Conservation (phyloP, 2,113 vertebrate genomes). For the Ophiodon elongatus region DNA sequence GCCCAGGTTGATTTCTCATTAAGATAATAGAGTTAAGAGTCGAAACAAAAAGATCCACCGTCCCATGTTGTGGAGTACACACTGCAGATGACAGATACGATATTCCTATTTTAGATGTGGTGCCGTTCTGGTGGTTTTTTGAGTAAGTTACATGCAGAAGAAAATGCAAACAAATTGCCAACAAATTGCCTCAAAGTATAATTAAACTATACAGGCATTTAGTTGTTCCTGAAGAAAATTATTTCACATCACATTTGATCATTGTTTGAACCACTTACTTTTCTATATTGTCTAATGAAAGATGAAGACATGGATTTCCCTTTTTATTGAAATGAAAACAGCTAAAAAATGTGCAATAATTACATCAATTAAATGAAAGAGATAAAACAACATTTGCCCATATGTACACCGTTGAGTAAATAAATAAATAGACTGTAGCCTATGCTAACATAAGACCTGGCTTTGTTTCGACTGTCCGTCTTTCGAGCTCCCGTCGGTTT, state of each 20-base stretch:
- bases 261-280: not conserved
- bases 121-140: not conserved
- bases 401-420: not conserved
- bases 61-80: not conserved
- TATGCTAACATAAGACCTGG: not conserved
- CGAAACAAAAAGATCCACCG: not conserved
- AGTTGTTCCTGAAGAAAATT: not conserved
- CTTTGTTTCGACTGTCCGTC: not conserved
- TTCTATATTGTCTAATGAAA: not conserved
- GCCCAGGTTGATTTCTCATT: constrained; percentile 26
- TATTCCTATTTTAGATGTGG: not conserved
- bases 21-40: not conserved
- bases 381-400: not conserved
- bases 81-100: not conserved
- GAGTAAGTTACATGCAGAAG: not conserved
- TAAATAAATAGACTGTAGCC: not conserved
- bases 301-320: not conserved
- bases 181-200: not conserved
- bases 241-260: not conserved
- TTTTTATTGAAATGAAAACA: not conserved
- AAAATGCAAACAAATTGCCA: too few species aligned
- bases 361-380: not conserved
- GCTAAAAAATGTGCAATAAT: not conserved
- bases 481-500: not conserved
- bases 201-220: not conserved